A percentile compares a stretch with the other conserved stretches of the same genome.
phyloP scores from a whole-genome alignment of 1,140 invertebrate genomes.

The Cydia fagiglandana region DNA sequence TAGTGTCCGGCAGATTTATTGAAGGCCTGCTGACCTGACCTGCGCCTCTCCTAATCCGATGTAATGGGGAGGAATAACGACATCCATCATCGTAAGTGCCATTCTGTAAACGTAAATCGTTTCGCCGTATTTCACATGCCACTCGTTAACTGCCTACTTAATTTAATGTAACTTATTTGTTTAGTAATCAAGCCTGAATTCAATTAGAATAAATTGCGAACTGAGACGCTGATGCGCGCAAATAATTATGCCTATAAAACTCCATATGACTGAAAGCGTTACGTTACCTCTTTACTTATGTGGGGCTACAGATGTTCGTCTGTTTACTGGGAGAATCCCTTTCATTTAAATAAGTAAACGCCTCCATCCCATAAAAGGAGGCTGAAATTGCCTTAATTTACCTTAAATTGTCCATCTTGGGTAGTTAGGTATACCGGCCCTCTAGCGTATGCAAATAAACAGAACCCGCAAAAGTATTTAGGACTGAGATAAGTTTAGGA shows the following conservation, averaged over 20 bases:
- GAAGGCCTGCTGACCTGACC: conserved; percentile 10
- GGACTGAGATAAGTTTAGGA: conserved; percentile 41
- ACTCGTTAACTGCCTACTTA: background rate
- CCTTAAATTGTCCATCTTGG: conserved; percentile 40
- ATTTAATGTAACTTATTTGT: background rate
- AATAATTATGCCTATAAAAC: conserved; percentile 9
- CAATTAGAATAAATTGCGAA: conserved; percentile 13
- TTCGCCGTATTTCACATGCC: background rate
- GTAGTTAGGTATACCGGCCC: conserved; percentile 39
- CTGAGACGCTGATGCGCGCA: background rate
- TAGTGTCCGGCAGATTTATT: conserved; percentile 23
- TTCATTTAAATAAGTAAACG: conserved; percentile 31
- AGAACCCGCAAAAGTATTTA: conserved; percentile 38
- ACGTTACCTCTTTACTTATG: conserved; percentile 24
- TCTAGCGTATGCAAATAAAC: conserved; percentile 42
- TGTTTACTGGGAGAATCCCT: conserved; percentile 18
- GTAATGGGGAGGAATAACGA: conserved; percentile 1
- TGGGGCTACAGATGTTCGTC: conserved; percentile 22
- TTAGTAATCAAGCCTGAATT: conserved; percentile 11
- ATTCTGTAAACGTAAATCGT: background rate
- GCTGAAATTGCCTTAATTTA: conserved; percentile 40
- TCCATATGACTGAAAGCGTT: conserved; percentile 6
- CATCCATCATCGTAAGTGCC: conserved; percentile 18
- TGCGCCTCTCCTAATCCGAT: conserved; percentile 16
- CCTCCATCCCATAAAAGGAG: conserved; percentile 28